Percentiles rank a stretch among this genome's conserved stretches.
These are phyloP conservation scores for Spilosoma lubricipeda DNA, from an alignment of 2,888 invertebrate species.

Conservation along the genomic window DNA sequence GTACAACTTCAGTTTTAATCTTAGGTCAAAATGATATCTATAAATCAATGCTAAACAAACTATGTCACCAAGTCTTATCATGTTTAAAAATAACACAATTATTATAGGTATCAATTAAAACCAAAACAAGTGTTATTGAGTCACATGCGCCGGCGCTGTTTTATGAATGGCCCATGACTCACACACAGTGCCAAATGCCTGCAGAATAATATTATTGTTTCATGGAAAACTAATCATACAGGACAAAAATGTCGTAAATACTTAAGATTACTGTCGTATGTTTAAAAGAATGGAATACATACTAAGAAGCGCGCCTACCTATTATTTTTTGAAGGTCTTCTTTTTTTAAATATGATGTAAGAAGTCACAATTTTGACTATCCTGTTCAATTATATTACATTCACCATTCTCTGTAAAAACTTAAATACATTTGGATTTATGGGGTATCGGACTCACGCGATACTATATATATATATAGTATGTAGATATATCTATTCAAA, in stretches of 20 bases:
- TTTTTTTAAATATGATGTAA: not conserved
- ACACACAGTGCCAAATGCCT: slow-evolving; percentile 38
- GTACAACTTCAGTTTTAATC: not conserved
- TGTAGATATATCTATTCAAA: not conserved
- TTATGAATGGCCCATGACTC: slow-evolving; percentile 54
- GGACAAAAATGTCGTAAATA: slow-evolving; percentile 38
- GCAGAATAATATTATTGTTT: slow-evolving; percentile 50
- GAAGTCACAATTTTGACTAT: not conserved
- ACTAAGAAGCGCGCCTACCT: not conserved
- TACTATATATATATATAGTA: no score
- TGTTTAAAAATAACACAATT: slow-evolving; percentile 46
- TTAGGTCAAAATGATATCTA: slow-evolving; percentile 16
- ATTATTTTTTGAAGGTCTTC: not conserved
- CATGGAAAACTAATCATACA: slow-evolving; percentile 58
- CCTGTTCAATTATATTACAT: not conserved
- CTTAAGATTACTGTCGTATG: not conserved
- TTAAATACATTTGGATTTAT: not conserved
- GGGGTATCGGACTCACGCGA: not conserved
- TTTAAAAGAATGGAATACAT: not conserved
- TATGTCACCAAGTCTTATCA: slow-evolving; percentile 46
- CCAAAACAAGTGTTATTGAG: slow-evolving; percentile 44
- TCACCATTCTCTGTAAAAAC: not conserved
- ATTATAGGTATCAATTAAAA: slow-evolving; percentile 50
- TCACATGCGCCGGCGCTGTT: slow-evolving; percentile 36
- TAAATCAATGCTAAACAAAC: slow-evolving; percentile 25